phyloP scores from a whole-genome alignment of 2,113 vertebrate species.

The Castor canadensis region DNA sequence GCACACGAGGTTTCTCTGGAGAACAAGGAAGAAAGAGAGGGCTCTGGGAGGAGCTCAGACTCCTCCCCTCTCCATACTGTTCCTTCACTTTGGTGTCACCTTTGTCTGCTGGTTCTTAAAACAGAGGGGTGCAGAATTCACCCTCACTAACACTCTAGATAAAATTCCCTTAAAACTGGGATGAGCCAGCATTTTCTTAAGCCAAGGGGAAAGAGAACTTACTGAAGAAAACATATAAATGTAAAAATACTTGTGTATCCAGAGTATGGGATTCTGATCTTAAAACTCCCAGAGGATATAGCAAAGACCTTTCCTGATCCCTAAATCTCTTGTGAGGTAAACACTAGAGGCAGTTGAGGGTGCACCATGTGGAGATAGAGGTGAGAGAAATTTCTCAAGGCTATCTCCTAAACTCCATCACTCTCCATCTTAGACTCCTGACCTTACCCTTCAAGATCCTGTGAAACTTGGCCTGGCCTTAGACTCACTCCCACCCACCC shows the following conservation, averaged over 20 bases:
- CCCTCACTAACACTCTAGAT: not conserved
- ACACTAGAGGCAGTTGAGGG: not conserved
- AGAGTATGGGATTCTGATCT: not conserved
- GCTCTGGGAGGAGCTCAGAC: not conserved
- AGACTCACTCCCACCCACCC: not conserved
- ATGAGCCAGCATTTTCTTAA: not conserved
- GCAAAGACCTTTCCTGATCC: not conserved
- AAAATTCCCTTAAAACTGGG: not conserved
- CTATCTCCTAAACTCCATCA: not conserved
- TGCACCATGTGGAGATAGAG: rapidly evolving
- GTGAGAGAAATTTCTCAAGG: not conserved
- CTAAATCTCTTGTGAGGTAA: not conserved
- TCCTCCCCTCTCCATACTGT: not conserved
- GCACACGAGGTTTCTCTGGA: not conserved
- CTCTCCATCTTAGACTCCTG: not conserved
- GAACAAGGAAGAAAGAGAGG: not conserved
- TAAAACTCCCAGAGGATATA: not conserved
- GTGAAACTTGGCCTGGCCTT: rapidly evolving
- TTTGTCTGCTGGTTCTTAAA: not conserved
- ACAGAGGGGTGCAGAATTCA: not conserved
- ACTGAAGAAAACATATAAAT: not conserved
- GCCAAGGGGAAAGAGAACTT: not conserved
- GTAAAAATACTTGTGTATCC: not conserved
- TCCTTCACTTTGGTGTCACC: not conserved
- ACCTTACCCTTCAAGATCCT: not conserved